Evolutionary conservation across 2,888 invertebrate species (phyloP).

Genomic region (Mechanitis mazaeus): DNA sequence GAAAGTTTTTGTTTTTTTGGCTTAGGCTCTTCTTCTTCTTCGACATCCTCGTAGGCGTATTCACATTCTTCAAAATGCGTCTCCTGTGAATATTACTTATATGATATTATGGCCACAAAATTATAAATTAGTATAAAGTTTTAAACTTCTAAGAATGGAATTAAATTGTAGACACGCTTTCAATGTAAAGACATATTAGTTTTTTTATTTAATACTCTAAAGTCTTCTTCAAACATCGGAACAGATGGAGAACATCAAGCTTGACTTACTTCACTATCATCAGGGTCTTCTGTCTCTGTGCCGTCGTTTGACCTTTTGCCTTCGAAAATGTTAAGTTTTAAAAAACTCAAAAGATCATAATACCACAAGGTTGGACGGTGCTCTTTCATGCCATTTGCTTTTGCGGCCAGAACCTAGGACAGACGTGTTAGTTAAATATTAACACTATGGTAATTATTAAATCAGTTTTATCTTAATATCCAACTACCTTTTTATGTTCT

Average conservation of each 20-base stretch:
- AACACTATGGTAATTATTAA: not conserved
- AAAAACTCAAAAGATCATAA: constrained; percentile 30
- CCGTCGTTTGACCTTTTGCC: not conserved
- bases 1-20: constrained; percentile 9
- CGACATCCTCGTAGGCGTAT: not conserved
- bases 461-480: not conserved
- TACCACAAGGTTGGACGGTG: constrained; percentile 39
- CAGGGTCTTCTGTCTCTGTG: not conserved
- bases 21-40: constrained; percentile 11
- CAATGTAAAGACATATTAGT: not conserved
- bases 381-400: constrained; percentile 12
- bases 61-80: not conserved
- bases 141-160: too few species aligned
- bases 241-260: not conserved
- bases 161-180: too few species aligned
- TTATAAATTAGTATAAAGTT: too few species aligned
- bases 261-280: constrained; percentile 2
- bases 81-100: constrained; percentile 4
- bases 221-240: too few species aligned
- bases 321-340: constrained; percentile 7
- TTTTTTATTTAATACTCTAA: not conserved
- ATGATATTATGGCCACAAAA: too few species aligned
- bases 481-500: constrained; percentile 30
- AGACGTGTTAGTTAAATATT: not conserved
- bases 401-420: constrained; percentile 28